Conservation (phyloP, 1,140 invertebrate species). For the Diabrotica undecimpunctata region DNA sequence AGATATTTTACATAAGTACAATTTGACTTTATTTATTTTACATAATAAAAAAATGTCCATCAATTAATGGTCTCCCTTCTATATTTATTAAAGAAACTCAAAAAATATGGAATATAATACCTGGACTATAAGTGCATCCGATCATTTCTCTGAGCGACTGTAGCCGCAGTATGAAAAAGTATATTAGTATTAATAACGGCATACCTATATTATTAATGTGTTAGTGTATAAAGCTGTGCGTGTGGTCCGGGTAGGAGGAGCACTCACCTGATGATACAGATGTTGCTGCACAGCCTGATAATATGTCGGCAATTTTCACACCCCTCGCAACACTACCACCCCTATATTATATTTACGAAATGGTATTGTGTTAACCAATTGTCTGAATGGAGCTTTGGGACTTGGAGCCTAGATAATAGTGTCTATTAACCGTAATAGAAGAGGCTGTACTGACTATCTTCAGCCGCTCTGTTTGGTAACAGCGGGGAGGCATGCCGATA, state of each 20-base stretch:
- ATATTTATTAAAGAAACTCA: too few relatives aligned
- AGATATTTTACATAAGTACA: too few relatives aligned
- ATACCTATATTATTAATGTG: slow-evolving; percentile 42
- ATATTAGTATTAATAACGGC: slow-evolving; percentile 46
- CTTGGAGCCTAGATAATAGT: neutral
- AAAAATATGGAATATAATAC: too few relatives aligned
- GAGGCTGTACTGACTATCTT: neutral
- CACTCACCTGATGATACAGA: slow-evolving; percentile 37
- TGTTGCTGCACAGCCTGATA: slow-evolving; percentile 23
- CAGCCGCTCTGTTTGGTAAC: too few relatives aligned
- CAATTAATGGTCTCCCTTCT: too few relatives aligned
- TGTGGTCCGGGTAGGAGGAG: slow-evolving; percentile 39
- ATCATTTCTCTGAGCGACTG: slow-evolving; percentile 26
- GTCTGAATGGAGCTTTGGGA: neutral
- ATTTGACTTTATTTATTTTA: too few relatives aligned
- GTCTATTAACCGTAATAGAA: neutral
- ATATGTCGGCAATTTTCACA: neutral
- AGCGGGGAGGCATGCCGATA: too few relatives aligned
- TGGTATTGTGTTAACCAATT: neutral
- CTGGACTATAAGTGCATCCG: neutral
- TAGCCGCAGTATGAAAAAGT: slow-evolving; percentile 42
- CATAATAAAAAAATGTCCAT: too few relatives aligned
- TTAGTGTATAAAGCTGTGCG: slow-evolving; percentile 40
- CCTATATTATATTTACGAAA: neutral
- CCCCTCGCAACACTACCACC: slow-evolving; percentile 1